Conservation (phyloP, 2,113 vertebrate genomes). For the Irena cyanogastra region DNA sequence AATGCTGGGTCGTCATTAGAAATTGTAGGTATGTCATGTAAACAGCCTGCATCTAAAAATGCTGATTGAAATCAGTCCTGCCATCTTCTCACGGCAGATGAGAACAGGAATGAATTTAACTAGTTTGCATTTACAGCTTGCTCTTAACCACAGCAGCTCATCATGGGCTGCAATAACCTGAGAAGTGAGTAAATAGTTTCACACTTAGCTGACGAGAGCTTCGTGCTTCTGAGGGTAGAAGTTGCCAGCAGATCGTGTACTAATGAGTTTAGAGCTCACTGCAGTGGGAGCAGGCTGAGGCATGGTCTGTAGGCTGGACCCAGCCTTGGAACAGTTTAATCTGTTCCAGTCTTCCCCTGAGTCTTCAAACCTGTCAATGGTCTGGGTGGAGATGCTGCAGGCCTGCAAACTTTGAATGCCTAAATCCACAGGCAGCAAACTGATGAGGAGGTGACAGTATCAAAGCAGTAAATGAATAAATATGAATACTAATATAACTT, state of each 20-base stretch:
- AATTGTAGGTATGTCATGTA: background rate
- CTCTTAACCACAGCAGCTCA: background rate
- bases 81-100: background rate
- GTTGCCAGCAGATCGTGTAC: background rate
- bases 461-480: background rate
- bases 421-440: background rate
- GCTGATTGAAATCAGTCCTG: background rate
- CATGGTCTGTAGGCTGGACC: background rate
- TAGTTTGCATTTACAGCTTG: background rate
- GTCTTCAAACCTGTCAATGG: background rate
- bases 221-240: background rate
- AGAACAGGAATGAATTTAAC: background rate
- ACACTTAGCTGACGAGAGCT: background rate
- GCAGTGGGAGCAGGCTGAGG: background rate
- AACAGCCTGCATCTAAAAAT: background rate
- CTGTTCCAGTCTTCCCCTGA: background rate
- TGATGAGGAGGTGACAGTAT: background rate
- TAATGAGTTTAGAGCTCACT: background rate
- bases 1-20: background rate
- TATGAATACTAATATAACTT: background rate
- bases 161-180: background rate
- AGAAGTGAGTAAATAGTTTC: background rate
- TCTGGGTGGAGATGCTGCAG: background rate
- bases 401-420: background rate
- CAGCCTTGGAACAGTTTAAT: background rate